Conservation (phyloP, 2,888 invertebrate species). For the Sesamia inferens region DNA sequence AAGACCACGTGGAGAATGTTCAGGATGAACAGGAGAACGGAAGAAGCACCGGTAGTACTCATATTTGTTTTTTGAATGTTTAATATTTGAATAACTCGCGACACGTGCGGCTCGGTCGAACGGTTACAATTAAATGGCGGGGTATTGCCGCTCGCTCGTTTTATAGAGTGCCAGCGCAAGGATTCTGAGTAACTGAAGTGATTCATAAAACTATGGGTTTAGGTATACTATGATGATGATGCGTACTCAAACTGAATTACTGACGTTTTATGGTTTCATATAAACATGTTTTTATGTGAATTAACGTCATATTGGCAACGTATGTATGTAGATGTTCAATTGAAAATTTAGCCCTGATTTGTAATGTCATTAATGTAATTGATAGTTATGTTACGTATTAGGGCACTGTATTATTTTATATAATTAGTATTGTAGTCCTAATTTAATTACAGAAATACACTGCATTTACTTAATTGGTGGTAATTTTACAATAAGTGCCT, state of each 20-base stretch:
- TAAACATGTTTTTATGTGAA: conserved; percentile 43
- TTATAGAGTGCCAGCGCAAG: conserved; percentile 69
- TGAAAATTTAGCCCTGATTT: neutral
- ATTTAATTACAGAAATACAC: conserved; percentile 25
- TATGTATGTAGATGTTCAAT: neutral
- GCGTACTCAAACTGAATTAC: conserved; percentile 26
- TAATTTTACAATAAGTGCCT: conserved; percentile 2
- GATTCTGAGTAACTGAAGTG: conserved; percentile 46
- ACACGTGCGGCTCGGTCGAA: conserved; percentile 57
- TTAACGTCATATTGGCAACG: conserved; percentile 33
- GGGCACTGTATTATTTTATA: conserved; percentile 3
- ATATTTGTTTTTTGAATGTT: conserved; percentile 55
- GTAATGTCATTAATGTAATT: neutral
- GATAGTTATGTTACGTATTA: neutral
- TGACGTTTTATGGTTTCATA: conserved; percentile 26
- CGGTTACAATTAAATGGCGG: conserved; percentile 78
- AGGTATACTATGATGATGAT: conserved; percentile 31
- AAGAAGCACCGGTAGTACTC: conserved; percentile 65
- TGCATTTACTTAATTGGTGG: conserved; percentile 23
- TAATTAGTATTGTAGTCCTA: conserved; percentile 18
- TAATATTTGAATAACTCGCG: conserved; percentile 35
- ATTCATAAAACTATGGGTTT: conserved; percentile 47
- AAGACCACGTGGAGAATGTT: conserved; percentile 77
- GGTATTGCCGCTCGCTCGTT: conserved; percentile 56
- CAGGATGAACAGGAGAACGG: conserved; percentile 72